Evolutionary conservation across 2,797 vertebrate species (phyloP).

Genomic region (Sebastes steindachneri): DNA sequence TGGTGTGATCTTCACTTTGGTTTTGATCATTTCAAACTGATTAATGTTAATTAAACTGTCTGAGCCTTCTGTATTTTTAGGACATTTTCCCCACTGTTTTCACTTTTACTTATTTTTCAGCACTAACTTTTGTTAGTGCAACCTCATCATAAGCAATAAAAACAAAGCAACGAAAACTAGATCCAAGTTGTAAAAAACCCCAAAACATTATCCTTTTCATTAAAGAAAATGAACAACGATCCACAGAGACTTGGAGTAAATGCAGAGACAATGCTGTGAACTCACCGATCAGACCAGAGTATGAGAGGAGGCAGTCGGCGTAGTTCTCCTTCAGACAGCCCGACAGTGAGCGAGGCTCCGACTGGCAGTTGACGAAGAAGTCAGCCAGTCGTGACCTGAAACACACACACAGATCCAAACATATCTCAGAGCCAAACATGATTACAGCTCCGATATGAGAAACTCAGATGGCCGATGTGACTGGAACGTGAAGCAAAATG

Average conservation of each 20-base stretch:
- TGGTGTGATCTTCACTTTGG: too few species aligned
- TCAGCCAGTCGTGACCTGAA: constrained; percentile 96
- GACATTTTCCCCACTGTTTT: neutral
- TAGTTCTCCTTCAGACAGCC: constrained; percentile 98
- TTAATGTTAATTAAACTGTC: neutral
- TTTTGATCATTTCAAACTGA: neutral
- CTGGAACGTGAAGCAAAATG: constrained; percentile 26
- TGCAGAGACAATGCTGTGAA: neutral
- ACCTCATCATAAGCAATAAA: too few species aligned
- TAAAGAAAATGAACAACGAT: neutral
- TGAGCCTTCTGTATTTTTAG: too few species aligned
- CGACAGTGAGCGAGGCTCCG: constrained; percentile 91
- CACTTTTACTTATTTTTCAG: neutral
- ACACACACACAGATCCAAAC: constrained; percentile 25
- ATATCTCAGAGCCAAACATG: constrained; percentile 14
- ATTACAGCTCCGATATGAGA: constrained; percentile 2
- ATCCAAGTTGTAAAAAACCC: too few species aligned
- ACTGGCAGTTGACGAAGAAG: constrained; percentile 97
- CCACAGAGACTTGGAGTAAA: neutral
- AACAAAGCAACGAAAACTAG: too few species aligned
- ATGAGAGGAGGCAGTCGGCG: constrained; percentile 95
- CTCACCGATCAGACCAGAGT: constrained; percentile 97
- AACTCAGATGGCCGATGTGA: constrained; percentile 32
- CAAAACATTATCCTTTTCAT: neutral
- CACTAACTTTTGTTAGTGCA: too few species aligned